phyloP scores from a whole-genome alignment of 2,113 vertebrate species.

The Lethenteron camtschaticum region DNA sequence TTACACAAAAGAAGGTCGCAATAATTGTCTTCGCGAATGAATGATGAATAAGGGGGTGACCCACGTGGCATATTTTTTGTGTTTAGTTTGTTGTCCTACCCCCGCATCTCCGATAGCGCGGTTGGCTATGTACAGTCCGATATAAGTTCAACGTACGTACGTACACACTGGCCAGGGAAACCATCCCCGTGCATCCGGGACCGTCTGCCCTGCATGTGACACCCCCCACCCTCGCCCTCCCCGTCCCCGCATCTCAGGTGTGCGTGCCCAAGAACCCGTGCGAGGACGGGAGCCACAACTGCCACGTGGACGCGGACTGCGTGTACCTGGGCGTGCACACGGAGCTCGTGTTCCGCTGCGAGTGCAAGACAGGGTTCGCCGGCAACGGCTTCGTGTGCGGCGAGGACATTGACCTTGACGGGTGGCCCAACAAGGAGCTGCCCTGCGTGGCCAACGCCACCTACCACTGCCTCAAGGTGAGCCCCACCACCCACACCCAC shows the following conservation, averaged over 20 bases:
- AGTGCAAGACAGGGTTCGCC: neutral
- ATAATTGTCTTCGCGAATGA: too few relatives aligned
- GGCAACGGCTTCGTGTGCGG: neutral
- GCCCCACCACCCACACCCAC: neutral
- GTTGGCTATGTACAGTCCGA: too few relatives aligned
- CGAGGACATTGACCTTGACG: neutral
- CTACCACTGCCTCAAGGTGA: conserved; percentile 4
- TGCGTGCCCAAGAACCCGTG: conserved; percentile 1
- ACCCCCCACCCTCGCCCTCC: too few relatives aligned
- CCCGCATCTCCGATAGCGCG: too few relatives aligned
- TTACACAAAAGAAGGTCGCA: too few relatives aligned
- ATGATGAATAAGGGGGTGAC: too few relatives aligned
- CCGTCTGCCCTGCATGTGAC: too few relatives aligned
- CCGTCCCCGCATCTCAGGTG: neutral
- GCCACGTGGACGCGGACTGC: neutral
- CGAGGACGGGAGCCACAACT: neutral
- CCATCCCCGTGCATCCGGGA: too few relatives aligned
- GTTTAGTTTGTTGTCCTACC: too few relatives aligned
- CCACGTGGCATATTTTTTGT: too few relatives aligned
- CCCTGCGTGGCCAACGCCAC: neutral
- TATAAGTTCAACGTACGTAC: too few relatives aligned
- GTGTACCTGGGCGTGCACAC: neutral
- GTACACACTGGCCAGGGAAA: too few relatives aligned
- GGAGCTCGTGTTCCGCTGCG: neutral
- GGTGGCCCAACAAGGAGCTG: neutral